Evolutionary conservation across 2,888 invertebrate genomes (phyloP).

Genomic region (Caenorhabditis panamensis): DNA sequence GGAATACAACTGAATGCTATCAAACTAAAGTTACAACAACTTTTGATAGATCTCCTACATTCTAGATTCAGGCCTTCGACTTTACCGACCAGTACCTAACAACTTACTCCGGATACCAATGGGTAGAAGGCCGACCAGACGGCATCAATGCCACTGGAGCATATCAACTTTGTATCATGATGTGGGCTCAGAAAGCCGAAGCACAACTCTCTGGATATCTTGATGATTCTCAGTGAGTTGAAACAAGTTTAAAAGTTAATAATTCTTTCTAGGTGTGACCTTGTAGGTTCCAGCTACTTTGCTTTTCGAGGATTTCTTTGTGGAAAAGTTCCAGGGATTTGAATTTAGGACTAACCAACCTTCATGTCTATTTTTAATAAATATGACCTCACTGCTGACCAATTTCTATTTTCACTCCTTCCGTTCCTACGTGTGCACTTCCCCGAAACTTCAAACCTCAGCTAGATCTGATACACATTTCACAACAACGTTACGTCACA

Average conservation of each 20-base stretch:
- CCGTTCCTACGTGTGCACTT: not conserved
- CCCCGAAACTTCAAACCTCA: not conserved
- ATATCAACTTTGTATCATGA: slow-evolving; percentile 1
- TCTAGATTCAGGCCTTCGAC: too few species aligned
- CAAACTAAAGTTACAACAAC: too few species aligned
- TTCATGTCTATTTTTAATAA: not conserved
- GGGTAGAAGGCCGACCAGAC: too few species aligned
- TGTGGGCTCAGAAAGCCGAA: slow-evolving; percentile 8
- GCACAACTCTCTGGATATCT: not conserved
- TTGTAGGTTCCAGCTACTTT: not conserved
- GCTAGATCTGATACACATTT: not conserved
- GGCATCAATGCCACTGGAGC: too few species aligned
- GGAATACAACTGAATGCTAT: too few species aligned
- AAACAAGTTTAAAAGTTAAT: not conserved
- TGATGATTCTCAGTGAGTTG: slow-evolving; percentile 18
- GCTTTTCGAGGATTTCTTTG: not conserved
- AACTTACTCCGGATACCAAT: too few species aligned
- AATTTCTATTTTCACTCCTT: not conserved
- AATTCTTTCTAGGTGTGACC: not conserved
- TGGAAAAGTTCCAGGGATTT: not conserved
- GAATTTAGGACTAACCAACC: not conserved
- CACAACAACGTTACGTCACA: not conserved
- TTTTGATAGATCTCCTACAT: too few species aligned
- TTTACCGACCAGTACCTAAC: too few species aligned
- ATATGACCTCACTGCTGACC: not conserved